Evolutionary conservation across 2,113 vertebrate genomes (phyloP).

Genomic region (Paralichthys olivaceus): DNA sequence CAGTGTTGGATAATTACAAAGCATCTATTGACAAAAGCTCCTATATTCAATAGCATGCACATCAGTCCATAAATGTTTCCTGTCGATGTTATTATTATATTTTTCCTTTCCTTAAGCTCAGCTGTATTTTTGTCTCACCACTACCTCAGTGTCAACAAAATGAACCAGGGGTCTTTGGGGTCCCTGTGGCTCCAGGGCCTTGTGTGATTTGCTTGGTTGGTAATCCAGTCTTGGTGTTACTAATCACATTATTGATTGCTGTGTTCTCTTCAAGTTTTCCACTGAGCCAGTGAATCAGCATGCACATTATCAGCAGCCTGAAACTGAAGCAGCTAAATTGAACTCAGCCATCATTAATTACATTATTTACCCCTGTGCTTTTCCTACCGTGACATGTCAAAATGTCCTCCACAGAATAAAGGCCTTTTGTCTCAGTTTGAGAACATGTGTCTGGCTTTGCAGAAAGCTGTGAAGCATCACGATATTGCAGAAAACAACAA

Average conservation of each 20-base stretch:
- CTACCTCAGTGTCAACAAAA: not conserved
- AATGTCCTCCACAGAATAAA: not conserved
- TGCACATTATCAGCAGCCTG: not conserved
- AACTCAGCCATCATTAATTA: not conserved
- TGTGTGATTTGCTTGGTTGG: not conserved
- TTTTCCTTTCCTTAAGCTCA: no score
- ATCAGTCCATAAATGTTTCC: no score
- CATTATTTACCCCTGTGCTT: not conserved
- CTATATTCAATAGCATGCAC: no score
- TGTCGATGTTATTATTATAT: no score
- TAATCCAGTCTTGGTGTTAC: not conserved
- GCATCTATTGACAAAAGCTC: no score
- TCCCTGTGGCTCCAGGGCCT: not conserved
- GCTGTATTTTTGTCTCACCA: no score
- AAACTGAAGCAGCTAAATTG: not conserved
- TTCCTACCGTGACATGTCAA: not conserved
- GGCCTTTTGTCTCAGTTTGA: not conserved
- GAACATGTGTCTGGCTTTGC: not conserved
- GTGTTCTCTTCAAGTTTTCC: not conserved
- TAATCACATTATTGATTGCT: slow-evolving; percentile 9
- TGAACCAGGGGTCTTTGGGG: not conserved
- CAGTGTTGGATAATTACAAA: no score
- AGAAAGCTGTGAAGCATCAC: slow-evolving; percentile 1
- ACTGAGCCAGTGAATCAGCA: not conserved
- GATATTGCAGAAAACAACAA: not conserved